Conservation (phyloP, 2,113 vertebrate species). For the Pomatostomus ruficeps region DNA sequence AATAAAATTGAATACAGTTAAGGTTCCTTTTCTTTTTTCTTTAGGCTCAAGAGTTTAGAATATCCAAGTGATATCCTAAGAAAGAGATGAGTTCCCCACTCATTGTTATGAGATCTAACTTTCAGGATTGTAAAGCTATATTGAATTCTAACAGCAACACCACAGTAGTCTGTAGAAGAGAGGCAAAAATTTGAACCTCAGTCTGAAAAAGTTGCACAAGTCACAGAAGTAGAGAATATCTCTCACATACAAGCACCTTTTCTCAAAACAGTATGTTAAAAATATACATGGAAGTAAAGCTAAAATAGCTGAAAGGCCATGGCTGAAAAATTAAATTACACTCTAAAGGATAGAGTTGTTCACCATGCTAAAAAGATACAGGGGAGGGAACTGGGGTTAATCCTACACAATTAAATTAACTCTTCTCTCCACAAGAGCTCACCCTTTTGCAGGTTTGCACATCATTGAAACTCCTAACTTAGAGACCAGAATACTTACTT, state of each 20-base stretch:
- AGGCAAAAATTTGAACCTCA: neutral
- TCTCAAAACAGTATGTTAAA: neutral
- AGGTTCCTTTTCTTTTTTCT: neutral
- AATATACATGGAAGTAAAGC: neutral
- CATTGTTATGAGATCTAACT: neutral
- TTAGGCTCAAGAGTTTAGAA: neutral
- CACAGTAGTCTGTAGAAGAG: neutral
- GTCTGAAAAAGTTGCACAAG: neutral
- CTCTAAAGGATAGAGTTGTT: neutral
- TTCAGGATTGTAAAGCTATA: neutral
- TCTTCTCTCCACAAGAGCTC: neutral
- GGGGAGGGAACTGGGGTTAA: neutral
- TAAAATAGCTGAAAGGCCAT: neutral
- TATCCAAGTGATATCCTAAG: neutral
- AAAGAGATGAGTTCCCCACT: neutral
- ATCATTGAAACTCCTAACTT: fast-evolving
- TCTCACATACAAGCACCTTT: neutral
- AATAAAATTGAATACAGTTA: neutral
- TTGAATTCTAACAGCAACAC: neutral
- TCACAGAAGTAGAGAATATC: neutral
- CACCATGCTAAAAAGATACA: neutral
- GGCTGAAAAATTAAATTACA: neutral
- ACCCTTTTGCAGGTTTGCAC: neutral
- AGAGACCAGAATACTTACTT: neutral
- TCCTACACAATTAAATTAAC: neutral